Base-by-base conservation (phyloP, 2,888 invertebrate genomes). In the Mactromeris polynyma region DNA sequence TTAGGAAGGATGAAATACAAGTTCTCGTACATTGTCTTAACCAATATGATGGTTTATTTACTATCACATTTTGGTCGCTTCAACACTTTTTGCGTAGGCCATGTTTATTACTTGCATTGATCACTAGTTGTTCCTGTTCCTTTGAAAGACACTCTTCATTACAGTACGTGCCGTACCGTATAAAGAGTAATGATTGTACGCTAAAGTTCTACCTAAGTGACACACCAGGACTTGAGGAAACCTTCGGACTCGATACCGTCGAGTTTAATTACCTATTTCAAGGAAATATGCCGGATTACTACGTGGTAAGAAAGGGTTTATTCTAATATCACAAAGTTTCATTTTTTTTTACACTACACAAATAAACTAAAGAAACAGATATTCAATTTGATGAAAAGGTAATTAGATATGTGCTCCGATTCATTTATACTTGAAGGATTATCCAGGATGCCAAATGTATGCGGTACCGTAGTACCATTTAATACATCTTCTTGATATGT, bases 151-250 rank as follows among this genome's bases (percentile, higher is more conserved):
- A n/a, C n/a, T n/a, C n/a, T n/a, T n/a, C 46, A 46, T 64, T 64
- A 26, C 40, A 82, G 69, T 82, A 64, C 21, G 38, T 64, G 14
- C 69, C 64, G 11, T 58, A 85, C 54, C 36, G n/a, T 26, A 31
- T 40, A 7, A 54, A 31, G 19, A 26, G 38, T 14, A 38, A 54
- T 26, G 33, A 86, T 19, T 89, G 90, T 11, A 82, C 89, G 14
- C 83, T 89, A 14, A 89, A 89, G 40, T 93, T 92, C 83, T 89
- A 90, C 38, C 81, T 93, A 6, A 92, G 93, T 86, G 93, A 93
- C 87, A 93, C 93, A 9, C 88, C 88, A 46, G 93, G 93, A 17
- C 40, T 93, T 2, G 93, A 93, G 42, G 91, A 91, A 31, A 88
- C 79, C 6, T 91, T 92, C 69, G 93, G 93, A 14, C 73, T 93